A percentile compares a stretch with the other conserved stretches of the same genome.
These are phyloP conservation scores for Eucera pruinosa DNA, from an alignment of 2,888 invertebrate species.

Conservation along the genomic window DNA sequence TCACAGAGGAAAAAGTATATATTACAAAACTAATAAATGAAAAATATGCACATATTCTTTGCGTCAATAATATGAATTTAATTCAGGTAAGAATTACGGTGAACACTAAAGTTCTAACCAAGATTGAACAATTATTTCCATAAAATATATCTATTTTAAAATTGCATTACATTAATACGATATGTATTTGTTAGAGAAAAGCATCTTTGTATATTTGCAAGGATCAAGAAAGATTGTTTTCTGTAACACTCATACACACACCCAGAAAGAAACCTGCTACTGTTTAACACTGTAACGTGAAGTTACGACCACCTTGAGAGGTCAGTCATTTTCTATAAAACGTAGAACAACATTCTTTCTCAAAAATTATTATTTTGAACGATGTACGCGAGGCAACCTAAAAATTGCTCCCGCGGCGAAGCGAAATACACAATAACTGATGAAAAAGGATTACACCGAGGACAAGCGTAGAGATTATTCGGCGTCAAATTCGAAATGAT, in stretches of 20 bases:
- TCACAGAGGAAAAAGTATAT: not conserved
- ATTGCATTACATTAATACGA: not conserved
- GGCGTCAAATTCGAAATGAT: not conserved
- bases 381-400: not conserved
- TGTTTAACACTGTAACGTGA: not conserved
- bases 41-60: not conserved
- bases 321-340: not conserved
- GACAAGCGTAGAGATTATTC: not conserved
- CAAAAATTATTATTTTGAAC: not conserved
- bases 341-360: not conserved
- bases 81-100: no score
- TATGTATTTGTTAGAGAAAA: not conserved
- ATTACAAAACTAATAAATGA: not conserved
- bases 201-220: not conserved
- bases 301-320: not conserved
- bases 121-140: not conserved
- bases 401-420: not conserved
- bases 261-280: not conserved
- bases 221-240: slow-evolving; percentile 3
- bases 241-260: not conserved
- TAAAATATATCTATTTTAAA: not conserved
- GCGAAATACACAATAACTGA: slow-evolving; percentile 10
- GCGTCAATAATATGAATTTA: no score
- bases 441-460: not conserved
- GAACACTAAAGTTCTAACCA: not conserved